Percentiles rank a stretch among this genome's conserved stretches.
These are phyloP conservation scores for Bradypodion pumilum DNA, from an alignment of 2,797 vertebrate species.

Conservation along the genomic window DNA sequence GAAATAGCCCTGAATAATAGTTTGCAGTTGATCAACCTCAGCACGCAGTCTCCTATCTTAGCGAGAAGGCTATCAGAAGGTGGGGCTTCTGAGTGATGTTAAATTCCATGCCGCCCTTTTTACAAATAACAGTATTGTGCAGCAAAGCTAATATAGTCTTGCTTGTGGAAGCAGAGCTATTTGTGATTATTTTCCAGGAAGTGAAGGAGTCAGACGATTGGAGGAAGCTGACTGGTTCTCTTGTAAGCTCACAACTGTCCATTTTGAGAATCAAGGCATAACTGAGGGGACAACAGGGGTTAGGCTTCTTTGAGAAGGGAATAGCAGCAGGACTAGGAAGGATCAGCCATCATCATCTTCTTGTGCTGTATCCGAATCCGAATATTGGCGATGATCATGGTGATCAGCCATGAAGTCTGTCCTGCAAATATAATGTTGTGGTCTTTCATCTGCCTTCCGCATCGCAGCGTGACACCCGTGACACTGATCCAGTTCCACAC, in stretches of 20 bases:
- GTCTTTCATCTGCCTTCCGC: too few relatives aligned
- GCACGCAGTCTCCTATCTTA: background rate
- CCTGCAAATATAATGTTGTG: too few relatives aligned
- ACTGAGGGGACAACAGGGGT: too few relatives aligned
- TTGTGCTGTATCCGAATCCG: too few relatives aligned
- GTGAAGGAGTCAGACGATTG: background rate
- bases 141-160: background rate
- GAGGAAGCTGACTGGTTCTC: background rate
- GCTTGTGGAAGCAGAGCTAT: background rate
- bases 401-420: too few relatives aligned
- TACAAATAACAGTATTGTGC: background rate
- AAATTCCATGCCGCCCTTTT: background rate
- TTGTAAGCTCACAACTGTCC: background rate
- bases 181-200: background rate
- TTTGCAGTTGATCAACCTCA: background rate
- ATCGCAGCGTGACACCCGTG: too few relatives aligned
- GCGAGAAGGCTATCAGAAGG: constrained; percentile 13
- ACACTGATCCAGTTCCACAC: too few relatives aligned
- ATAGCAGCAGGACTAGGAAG: background rate
- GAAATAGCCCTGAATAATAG: background rate
- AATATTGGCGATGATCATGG: too few relatives aligned
- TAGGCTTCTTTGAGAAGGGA: background rate
- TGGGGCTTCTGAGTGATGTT: background rate
- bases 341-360: background rate
- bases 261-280: background rate